Evolutionary conservation across 2,113 vertebrate species (phyloP).

Genomic region (Xerus inauris): DNA sequence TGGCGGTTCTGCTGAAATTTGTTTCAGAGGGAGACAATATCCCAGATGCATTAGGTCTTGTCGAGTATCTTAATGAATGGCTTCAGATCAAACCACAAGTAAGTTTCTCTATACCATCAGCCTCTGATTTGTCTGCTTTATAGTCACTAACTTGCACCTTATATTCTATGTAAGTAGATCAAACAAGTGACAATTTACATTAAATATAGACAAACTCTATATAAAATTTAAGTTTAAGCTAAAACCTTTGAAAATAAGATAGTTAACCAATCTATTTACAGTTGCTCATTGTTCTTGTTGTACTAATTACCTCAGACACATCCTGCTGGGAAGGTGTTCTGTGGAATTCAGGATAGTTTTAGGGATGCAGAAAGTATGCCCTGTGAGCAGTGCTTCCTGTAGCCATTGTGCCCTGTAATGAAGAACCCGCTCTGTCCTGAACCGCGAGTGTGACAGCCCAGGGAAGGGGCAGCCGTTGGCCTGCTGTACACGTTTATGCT

Average conservation of each 20-base stretch:
- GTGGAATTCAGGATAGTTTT: background rate
- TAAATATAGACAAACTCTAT: background rate
- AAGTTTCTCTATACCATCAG: slow-evolving; percentile 82
- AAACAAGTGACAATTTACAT: slow-evolving; percentile 4
- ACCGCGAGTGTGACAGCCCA: background rate
- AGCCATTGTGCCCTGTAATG: too few species aligned
- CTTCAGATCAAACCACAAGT: slow-evolving; percentile 91
- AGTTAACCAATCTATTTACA: background rate
- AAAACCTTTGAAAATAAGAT: background rate
- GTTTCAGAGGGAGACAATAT: slow-evolving; percentile 99
- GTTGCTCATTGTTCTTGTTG: background rate
- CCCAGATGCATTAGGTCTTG: slow-evolving; percentile 93
- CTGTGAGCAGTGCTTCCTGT: background rate
- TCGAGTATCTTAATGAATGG: slow-evolving; percentile 95
- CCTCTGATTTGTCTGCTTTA: background rate
- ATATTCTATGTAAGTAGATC: background rate
- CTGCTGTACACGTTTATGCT: background rate
- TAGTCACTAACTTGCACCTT: slow-evolving; percentile 31
- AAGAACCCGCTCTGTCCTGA: too few species aligned
- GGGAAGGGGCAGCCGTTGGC: too few species aligned
- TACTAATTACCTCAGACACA: background rate
- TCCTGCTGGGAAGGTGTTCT: background rate
- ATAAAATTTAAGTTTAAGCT: slow-evolving; percentile 34
- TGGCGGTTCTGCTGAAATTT: slow-evolving; percentile 95
- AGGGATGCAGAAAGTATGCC: background rate